phyloP scores from a whole-genome alignment of 2,888 invertebrate genomes.

The Lottia gigantea region DNA sequence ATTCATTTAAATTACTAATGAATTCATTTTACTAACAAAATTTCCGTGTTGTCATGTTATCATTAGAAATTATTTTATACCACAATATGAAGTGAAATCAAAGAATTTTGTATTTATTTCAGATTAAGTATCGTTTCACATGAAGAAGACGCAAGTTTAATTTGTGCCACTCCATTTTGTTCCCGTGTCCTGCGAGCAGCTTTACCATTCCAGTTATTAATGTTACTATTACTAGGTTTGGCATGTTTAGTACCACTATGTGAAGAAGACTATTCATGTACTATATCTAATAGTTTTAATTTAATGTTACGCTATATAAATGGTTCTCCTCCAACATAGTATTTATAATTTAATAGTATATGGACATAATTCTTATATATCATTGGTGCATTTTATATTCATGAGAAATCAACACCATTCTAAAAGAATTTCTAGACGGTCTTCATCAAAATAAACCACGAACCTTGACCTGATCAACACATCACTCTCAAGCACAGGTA shows the following conservation, averaged over 20 bases:
- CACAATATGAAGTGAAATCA: neutral
- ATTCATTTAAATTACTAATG: neutral
- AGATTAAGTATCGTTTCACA: conserved; percentile 41
- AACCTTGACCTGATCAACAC: no score
- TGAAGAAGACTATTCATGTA: conserved; percentile 84
- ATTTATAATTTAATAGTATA: no score
- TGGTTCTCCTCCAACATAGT: conserved; percentile 90
- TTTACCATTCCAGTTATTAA: conserved; percentile 92
- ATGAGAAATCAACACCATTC: no score
- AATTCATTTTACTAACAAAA: neutral
- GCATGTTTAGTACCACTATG: conserved; percentile 91
- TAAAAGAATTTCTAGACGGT: no score
- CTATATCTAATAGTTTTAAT: conserved; percentile 86
- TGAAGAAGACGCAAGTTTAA: conserved; percentile 30
- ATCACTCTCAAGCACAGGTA: no score
- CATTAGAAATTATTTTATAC: no score
- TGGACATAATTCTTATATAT: no score
- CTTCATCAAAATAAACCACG: no score
- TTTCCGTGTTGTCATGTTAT: no score
- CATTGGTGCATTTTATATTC: no score
- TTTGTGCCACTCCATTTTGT: conserved; percentile 74
- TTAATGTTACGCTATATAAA: conserved; percentile 91
- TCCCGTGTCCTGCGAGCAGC: conserved; percentile 91
- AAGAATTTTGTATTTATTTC: conserved; percentile 26
- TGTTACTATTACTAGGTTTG: conserved; percentile 90